Percentiles rank a stretch among this genome's conserved stretches.
phyloP scores from a whole-genome alignment of 2,113 vertebrate species.

The Lepidothrix coronata region DNA sequence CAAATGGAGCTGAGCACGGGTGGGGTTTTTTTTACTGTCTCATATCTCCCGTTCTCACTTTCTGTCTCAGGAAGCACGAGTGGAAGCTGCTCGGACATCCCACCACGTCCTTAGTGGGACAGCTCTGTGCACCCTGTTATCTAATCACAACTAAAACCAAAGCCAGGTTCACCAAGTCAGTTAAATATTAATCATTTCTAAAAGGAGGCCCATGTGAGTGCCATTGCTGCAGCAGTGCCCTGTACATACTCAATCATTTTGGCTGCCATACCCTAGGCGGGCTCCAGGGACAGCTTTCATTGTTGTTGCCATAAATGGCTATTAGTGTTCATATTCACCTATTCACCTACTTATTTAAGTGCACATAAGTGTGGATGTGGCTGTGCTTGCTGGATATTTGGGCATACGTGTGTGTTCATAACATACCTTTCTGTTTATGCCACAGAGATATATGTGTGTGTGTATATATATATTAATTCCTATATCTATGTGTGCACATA shows the following conservation, averaged over 20 bases:
- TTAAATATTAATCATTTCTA: constrained; percentile 73
- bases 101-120: background rate
- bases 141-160: constrained; percentile 62
- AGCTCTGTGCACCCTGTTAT: constrained; percentile 38
- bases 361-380: background rate
- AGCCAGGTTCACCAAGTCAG: constrained; percentile 63
- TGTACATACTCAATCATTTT: constrained; percentile 66
- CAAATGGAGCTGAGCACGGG: constrained; percentile 44
- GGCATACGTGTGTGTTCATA: background rate
- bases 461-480: background rate
- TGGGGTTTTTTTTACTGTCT: background rate
- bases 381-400: background rate
- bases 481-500: background rate
- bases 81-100: background rate
- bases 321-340: constrained; percentile 42
- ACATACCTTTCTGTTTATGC: background rate
- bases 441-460: accelerated
- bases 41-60: background rate
- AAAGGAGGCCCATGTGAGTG: constrained; percentile 62
- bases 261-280: constrained; percentile 20
- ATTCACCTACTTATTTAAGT: constrained; percentile 44
- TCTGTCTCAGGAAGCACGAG: background rate
- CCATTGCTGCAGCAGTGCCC: constrained; percentile 51
- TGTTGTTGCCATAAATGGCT: constrained; percentile 64
- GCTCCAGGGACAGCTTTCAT: constrained; percentile 58